Evolutionary conservation across 2,888 invertebrate species (phyloP), one percentile per base, ranked within the genome.

Genomic region (Cheilosia vulpina): DNA sequence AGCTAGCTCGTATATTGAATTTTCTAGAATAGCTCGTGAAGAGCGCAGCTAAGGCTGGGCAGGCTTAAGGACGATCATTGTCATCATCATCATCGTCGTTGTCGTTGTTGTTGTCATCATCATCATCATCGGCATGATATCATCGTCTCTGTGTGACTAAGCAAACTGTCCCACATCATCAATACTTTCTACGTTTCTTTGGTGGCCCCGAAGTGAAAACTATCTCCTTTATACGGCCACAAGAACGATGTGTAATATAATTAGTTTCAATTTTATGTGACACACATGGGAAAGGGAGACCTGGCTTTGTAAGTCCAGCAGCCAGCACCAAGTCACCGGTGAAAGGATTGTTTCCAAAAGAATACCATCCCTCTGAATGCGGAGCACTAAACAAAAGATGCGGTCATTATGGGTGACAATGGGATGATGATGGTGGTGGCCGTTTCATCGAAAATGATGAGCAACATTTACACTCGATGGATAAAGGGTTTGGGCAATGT

Each of bases 191-290:
- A 19, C 43, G 21, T 72, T 72, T 68, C 71, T 58, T 68, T 58
- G 65, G 62, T 72, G 76, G 66, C 19, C 55, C 57, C 41, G 19
- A 68, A 81, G 79, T 85, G 72, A 85, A 81, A 85, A 85, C 76
- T 81, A 85, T 85, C 81, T 72, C 9, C 31, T 31, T 9, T 31
- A 31, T 71, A 85, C 81, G 71, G 76, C 72, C 81, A 77, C 81
- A 76, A 72, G 55, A 81, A 85, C 76, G 76, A 81, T 81, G 81
- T 81, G 81, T 85, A 85, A 77, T 85, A 85, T 85, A 85, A 85
- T 85, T 85, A 85, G 85, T 81, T 85, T 85, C 81, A 85, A 85
- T 85, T 85, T 85, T 85, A 85, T 85, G 76, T 76, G 62, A 17
- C 63, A 72, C 76, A 57, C 52, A 55, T 63, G 31, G 72, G 63